Base-by-base conservation (phyloP, 2,888 invertebrate species). In the Himalopsyche tibetana region DNA sequence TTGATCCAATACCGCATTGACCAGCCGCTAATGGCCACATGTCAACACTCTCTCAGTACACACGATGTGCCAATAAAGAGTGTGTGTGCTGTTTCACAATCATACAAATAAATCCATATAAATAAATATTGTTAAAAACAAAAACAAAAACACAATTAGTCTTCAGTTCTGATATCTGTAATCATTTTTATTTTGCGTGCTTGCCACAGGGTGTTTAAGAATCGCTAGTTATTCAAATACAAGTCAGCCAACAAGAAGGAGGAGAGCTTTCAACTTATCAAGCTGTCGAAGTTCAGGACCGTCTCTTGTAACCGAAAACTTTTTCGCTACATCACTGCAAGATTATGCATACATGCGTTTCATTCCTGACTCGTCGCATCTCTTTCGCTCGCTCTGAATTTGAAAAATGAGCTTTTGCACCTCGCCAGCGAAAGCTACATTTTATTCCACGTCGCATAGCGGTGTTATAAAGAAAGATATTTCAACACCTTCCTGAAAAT, bases 311-410 rank as follows among this genome's bases (percentile, higher is more conserved):
- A 63, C 19, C 0, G 19, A 63, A 63, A 63, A 63, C 19, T 63
- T 63, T 63, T 63, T 63, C 19, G 19, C 63, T 63, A 63, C 63
- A 63, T 63, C 63, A 63, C 63, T 28, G 63, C 63, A 63, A 19
- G 63, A 63, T 63, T 63, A 63, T 63, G 19, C 19, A 63, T 63
- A 63, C 63, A 63, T 19, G 19, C 63, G 63, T 63, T 28, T 19
- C 63, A n/a, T 63, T 63, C 28, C 19, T 63, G 63, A 19, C 63
- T 28, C 63, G 19, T 15, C 19, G 28, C 19, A 8, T 63, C 63
- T 63, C 63, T 63, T 11, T 63, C 8, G 1, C 28, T 63, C 63
- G 19, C 19, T 63, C 63, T 63, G 19, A 63, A 19, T 63, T 63
- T 63, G 63, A 63, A 63, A 63, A 63, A 63, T 63, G 63, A 19